Conservation (phyloP, 2,113 vertebrate species). For the Zosterops japonicus region DNA sequence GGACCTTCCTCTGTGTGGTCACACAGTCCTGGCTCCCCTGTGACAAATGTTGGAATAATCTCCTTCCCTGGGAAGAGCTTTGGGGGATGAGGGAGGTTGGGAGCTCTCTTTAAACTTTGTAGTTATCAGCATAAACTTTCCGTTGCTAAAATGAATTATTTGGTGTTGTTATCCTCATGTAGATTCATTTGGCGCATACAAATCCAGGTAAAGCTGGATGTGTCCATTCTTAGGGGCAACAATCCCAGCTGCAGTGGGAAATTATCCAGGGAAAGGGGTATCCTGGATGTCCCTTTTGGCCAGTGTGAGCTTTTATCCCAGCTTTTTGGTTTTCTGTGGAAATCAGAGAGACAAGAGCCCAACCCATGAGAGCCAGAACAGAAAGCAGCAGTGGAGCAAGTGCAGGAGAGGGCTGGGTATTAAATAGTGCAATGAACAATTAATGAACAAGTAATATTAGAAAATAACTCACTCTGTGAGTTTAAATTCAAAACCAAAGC, state of each 20-base stretch:
- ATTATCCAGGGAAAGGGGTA: neutral
- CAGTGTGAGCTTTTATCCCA: neutral
- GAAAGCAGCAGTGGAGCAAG: neutral
- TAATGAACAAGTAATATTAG: neutral
- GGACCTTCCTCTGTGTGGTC: neutral
- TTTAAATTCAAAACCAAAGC: neutral
- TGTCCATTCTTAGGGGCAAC: rapidly evolving
- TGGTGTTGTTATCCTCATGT: neutral
- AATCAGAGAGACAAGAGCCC: neutral
- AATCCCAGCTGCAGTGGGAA: neutral
- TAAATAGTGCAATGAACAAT: neutral
- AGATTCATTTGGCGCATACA: neutral
- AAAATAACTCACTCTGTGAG: neutral
- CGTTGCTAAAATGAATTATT: rapidly evolving
- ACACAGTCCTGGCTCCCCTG: neutral
- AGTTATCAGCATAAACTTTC: neutral
- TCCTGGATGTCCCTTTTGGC: neutral
- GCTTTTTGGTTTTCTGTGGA: neutral
- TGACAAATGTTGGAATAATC: rapidly evolving
- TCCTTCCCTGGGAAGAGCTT: neutral
- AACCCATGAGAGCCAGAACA: rapidly evolving
- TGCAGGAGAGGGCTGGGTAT: neutral
- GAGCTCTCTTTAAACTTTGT: neutral
- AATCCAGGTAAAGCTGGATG: neutral
- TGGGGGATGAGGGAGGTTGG: neutral